Evolutionary conservation across 1,140 invertebrate genomes (phyloP).

Genomic region (Brachionus angularis): DNA sequence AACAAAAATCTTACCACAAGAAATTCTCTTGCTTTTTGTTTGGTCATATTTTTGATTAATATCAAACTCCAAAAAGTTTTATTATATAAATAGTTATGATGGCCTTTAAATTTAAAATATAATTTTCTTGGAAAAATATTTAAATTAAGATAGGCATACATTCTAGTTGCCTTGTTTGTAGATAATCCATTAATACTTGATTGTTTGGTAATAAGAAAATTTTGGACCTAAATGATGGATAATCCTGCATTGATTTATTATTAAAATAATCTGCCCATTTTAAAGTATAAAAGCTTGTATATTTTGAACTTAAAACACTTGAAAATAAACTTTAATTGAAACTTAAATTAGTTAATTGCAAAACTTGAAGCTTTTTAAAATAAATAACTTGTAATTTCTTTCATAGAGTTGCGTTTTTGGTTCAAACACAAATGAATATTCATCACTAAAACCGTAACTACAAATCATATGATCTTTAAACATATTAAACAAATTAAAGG

Average conservation of each 20-base stretch:
- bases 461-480: background rate
- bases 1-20: background rate
- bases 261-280: background rate
- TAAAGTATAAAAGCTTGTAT: background rate
- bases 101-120: background rate
- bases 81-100: background rate
- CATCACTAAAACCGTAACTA: background rate
- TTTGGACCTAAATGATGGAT: background rate
- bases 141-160: background rate
- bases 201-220: background rate
- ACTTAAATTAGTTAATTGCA: background rate
- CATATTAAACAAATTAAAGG: background rate
- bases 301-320: background rate
- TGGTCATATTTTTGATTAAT: background rate
- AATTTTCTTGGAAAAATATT: background rate
- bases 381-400: background rate
- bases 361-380: background rate
- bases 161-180: background rate
- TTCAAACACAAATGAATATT: background rate
- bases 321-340: background rate
- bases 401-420: background rate
- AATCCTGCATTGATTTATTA: background rate
- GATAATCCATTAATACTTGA: background rate
- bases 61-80: background rate
- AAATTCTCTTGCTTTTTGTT: background rate